These are phyloP conservation scores for Volucella bombylans DNA, from an alignment of 2,888 invertebrate species.

Conservation along the genomic window DNA sequence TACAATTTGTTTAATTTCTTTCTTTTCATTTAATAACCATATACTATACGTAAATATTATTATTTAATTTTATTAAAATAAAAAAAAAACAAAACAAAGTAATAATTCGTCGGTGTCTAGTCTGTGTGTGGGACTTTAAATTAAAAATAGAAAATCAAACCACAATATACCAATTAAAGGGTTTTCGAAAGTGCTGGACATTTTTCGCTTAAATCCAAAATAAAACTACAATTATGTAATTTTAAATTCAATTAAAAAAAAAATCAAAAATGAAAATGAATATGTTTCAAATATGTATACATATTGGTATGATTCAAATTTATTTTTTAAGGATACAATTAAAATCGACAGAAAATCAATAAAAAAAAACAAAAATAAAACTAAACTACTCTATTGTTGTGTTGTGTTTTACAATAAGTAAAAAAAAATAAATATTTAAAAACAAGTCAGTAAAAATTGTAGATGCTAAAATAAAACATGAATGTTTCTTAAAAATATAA, in stretches of 20 bases:
- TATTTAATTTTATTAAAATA: conserved; percentile 74
- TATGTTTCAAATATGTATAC: conserved; percentile 45
- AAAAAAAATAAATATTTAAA: conserved; percentile 62
- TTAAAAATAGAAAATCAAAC: conserved; percentile 67
- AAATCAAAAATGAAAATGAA: conserved; percentile 49
- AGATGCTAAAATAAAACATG: conserved; percentile 48
- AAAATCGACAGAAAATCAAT: conserved; percentile 48
- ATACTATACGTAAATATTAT: conserved; percentile 63
- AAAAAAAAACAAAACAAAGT: conserved; percentile 30
- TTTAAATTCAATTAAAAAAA: conserved; percentile 54
- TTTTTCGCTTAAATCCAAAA: conserved; percentile 77
- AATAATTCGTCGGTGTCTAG: conserved; percentile 79
- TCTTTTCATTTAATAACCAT: conserved; percentile 57
- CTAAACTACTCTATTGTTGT: conserved; percentile 66
- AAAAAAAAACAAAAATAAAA: conserved; percentile 73
- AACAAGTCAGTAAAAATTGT: conserved; percentile 73
- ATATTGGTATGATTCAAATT: conserved; percentile 59
- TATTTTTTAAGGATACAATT: conserved; percentile 71
- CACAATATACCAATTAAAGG: conserved; percentile 57
- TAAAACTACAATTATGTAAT: conserved; percentile 52
- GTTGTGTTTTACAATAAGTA: conserved; percentile 73
- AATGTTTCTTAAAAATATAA: conserved; percentile 54
- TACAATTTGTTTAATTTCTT: conserved; percentile 23
- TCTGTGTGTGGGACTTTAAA: conserved; percentile 80
- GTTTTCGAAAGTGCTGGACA: conserved; percentile 81